These are phyloP conservation scores for Meles meles DNA, from an alignment of 2,113 vertebrate genomes.

Conservation along the genomic window DNA sequence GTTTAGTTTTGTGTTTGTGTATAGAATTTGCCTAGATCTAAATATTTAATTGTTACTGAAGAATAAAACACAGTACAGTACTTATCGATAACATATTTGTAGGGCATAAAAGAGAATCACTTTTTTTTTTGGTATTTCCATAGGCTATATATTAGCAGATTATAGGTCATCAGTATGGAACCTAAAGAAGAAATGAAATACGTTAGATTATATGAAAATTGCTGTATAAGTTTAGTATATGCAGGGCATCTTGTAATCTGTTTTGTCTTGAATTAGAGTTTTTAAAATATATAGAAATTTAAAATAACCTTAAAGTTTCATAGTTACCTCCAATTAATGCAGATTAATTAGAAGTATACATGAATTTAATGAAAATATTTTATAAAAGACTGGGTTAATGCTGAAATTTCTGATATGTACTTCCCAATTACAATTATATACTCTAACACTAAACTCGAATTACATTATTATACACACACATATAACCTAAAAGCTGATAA, in stretches of 20 bases:
- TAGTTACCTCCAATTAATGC: neutral
- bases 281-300: neutral
- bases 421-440: neutral
- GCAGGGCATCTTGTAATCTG: neutral
- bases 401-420: neutral
- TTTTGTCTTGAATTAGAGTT: neutral
- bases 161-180: neutral
- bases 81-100: neutral
- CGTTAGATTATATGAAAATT: neutral
- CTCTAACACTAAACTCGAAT: neutral
- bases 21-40: neutral
- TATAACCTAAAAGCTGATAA: neutral
- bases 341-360: neutral
- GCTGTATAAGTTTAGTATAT: neutral
- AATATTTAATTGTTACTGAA: neutral
- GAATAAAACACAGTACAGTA: neutral
- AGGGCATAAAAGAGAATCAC: neutral
- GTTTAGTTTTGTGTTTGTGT: neutral
- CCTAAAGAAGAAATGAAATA: neutral
- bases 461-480: neutral
- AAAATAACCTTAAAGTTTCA: neutral
- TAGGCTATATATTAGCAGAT: neutral
- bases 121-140: neutral
- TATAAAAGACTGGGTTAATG: neutral
- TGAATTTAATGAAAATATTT: neutral